Base-by-base conservation (phyloP, 2,888 invertebrate genomes). In the Lysandra coridon region DNA sequence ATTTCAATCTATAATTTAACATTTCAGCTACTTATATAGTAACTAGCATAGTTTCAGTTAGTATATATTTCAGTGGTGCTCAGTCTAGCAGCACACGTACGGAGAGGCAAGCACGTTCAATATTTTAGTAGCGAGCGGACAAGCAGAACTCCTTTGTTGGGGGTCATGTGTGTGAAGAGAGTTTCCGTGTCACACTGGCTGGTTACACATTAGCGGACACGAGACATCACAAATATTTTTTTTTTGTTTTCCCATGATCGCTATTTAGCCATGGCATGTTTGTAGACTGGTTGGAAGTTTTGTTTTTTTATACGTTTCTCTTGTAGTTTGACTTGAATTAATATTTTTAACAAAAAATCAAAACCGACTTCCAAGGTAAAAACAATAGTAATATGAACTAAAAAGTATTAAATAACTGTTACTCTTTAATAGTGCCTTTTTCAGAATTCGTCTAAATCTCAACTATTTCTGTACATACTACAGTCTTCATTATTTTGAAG, bases 111-210 rank as follows among this genome's bases (percentile, higher is more conserved):
- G 90, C 91, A 90, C 88, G 90, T 90, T 89, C 91, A 94, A 94
- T 94, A 94, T 94, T 94, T 93, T 94, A 94, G 94, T 94, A 94
- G 94, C 92, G 92, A 91, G 89, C 87, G 89, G 85, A 85, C 90
- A 94, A 94, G 94, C 88, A 94, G 83, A 88, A 91, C 91, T 92
- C 89, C 92, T 93, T 92, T 93, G 93, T 92, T 91, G 92, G 91
- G 89, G 93, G 93, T 92, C 93, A 93, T 87, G 89, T 92, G 92
- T 94, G 92, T 93, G 92, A 92, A 91, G 91, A 92, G 91, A 92
- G 92, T 93, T 93, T 93, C 92, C 93, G 92, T 92, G 92, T 93
- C 92, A 90, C 88, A 88, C 91, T 87, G 89, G 91, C 91, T 91
- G 89, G 91, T 90, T 91, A 92, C 92, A 92, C 92, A 92, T 93